Base-by-base conservation (phyloP, 2,113 vertebrate species). In the Orientallactaga bullata region DNA sequence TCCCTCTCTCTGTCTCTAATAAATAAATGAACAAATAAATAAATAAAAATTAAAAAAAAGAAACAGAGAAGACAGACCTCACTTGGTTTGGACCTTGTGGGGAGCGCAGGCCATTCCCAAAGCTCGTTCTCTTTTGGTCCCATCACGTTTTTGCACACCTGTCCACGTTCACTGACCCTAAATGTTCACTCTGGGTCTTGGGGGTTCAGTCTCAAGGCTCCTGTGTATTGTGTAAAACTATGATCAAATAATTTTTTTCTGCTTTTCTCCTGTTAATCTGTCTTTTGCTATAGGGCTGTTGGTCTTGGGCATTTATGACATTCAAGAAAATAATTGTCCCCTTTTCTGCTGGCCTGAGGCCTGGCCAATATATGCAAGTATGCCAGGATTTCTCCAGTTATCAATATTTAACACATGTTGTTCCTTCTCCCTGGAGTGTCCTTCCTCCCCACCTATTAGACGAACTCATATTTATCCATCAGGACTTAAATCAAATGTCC, bases 401-500 rank as follows among this genome's bases (percentile, higher is more conserved):
- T 23, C 28, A 16, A 60, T 37, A 20, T 66, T 79, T 3, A 15
- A n/a, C 24, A 66, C 15, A 2, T 5, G 39, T 72, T 77, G 10
- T 28, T 65, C 24, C n/a, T 55, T 60, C 20, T 86, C 47, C 68
- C 71, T 76, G 17, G 60, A 58, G 68, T 20, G 55, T 8, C 30
- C 65, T 51, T 63, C 65, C 65, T 55, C 24, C 42, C 66, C 24
- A 39, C 63, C 4, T 7, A 9, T 10, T 32, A 58, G 68, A 92
- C 80, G 69, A 90, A 61, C 23, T 88, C n/a, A 8, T 68, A 79
- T 35, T 87, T 37, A 51, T 66, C 69, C 7, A 1, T 47, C 47
- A 69, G 78, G 51, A 90, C 66, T 66, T 60, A 69, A 51, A 61
- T 85, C 65, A 42, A 68, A 92, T 74, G 82, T 21, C 42, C 80